Conservation (phyloP, 2,113 vertebrate genomes). For the Crypturellus undulatus region DNA sequence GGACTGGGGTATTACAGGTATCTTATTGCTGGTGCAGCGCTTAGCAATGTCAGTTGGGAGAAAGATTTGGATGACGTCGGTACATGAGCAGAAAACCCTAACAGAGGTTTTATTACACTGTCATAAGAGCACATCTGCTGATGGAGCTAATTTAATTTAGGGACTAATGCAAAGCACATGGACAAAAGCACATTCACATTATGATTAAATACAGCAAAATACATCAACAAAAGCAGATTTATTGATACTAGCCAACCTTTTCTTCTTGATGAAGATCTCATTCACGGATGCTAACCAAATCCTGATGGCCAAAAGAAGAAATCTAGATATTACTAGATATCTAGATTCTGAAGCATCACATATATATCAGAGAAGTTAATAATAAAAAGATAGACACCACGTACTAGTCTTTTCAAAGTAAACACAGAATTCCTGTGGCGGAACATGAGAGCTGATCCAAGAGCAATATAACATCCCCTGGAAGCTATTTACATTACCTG, state of each 20-base stretch:
- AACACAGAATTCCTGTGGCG: constrained; percentile 19
- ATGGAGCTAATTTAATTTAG: not conserved
- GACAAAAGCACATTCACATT: not conserved
- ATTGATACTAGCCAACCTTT: not conserved
- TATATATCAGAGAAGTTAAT: not conserved
- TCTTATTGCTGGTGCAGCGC: not conserved
- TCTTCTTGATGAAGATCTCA: not conserved
- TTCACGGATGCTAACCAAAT: not conserved
- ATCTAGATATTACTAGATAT: not conserved
- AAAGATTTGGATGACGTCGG: not conserved
- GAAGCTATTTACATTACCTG: not conserved
- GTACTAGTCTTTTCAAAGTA: constrained; percentile 4
- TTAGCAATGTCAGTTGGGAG: not conserved
- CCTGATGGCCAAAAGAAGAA: not conserved
- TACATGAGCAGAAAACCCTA: not conserved
- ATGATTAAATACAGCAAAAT: not conserved
- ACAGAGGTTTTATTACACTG: not conserved
- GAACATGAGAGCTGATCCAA: not conserved
- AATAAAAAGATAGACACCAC: not conserved
- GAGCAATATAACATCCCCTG: not conserved
- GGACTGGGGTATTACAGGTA: not conserved
- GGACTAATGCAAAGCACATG: accelerated
- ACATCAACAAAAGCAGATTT: not conserved
- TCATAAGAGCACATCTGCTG: accelerated
- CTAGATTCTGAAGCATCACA: not conserved